Evolutionary conservation across 2,888 invertebrate genomes (phyloP), one percentile per base, ranked within the genome.

Genomic region (Argyresthia goedartella): DNA sequence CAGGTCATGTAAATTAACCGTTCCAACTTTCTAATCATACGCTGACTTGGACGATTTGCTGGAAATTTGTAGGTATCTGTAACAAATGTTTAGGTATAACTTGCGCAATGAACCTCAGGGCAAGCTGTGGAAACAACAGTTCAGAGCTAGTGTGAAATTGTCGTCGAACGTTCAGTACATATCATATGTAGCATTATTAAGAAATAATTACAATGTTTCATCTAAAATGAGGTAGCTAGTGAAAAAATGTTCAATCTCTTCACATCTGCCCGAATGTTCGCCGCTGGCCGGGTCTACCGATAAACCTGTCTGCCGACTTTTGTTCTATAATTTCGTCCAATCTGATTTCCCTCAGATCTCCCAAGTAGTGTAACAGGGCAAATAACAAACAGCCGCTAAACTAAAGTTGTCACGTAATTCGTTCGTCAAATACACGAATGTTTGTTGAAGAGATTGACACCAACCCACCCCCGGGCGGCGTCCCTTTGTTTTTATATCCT

Each of bases 361-460:
- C 44, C 44, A 44, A 44, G 44, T 14, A 14, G 44, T 44, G 44
- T 25, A 77, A 75, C 73, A 76, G 59, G 54, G 65, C 67, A 71
- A 72, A 25, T 11, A 41, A 50, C 50, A 46, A 45, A 51, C 46
- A 51, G 51, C 46, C 45, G 25, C 50, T 34, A 50, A 50, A 70
- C 71, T 67, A 71, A 74, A 76, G 66, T 75, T 81, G 81, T 81
- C 81, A 78, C 73, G 76, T 85, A 81, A 84, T 82, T 81, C 80
- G 76, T 81, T 78, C 66, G 71, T 73, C 81, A 84, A 85, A 85
- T 76, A 84, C 64, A 59, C 57, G 58, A 67, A 60, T 80, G 69
- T 85, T 84, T 85, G 78, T 80, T 75, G 73, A 76, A 67, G 70
- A 71, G 80, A 82, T 84, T 77, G 85, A 82, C 84, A 86, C 82